Base-by-base conservation (phyloP, 1,140 invertebrate species). In the Drosophila elegans region DNA sequence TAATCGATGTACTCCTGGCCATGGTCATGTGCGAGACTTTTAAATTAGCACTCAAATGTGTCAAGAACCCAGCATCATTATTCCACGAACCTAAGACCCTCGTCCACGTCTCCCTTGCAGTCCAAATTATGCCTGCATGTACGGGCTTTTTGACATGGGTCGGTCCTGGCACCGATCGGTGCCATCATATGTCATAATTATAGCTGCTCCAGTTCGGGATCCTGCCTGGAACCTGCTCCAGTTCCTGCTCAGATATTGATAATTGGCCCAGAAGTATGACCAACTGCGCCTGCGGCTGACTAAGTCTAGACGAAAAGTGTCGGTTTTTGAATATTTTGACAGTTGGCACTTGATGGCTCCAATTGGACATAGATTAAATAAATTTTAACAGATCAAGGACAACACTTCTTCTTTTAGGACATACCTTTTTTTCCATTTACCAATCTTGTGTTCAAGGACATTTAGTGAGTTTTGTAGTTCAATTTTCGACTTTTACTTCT, bases 101-200 rank as follows among this genome's bases (percentile, higher is more conserved):
- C 66, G 62, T 72, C 71, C 54, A 60, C 42, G 49, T 78, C 59
- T 52, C 39, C 42, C 34, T 12, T 32, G 9, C 54, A 36, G 25
- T 52, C 46, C 60, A 80, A 80, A 80, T 80, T 84, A 78, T 82
- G 56, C 56, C 68, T 57, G 45, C 61, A 53, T 49, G 68, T 72
- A 27, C 25, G 55, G 25, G 60, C 72, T 61, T 69, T 78, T 89
- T 88, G 84, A 88, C 68, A 89, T 74, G 84, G 84, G 84, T 88
- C 57, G 55, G 36, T 42, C 51, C 45, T 25, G 16, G 34, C 49
- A 25, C 16, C 16, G 16, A 32, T 41, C 62, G 36, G 62, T 68
- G 74, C 66, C 72, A 53, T 83, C 83, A 88, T 64, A 79, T 88
- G 84, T 88, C 84, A 88, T 88, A 88, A 88, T 88, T 88, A 88